These are phyloP conservation scores for Zaprionus gabonicus DNA, from an alignment of 1,140 invertebrate genomes.

Conservation along the genomic window DNA sequence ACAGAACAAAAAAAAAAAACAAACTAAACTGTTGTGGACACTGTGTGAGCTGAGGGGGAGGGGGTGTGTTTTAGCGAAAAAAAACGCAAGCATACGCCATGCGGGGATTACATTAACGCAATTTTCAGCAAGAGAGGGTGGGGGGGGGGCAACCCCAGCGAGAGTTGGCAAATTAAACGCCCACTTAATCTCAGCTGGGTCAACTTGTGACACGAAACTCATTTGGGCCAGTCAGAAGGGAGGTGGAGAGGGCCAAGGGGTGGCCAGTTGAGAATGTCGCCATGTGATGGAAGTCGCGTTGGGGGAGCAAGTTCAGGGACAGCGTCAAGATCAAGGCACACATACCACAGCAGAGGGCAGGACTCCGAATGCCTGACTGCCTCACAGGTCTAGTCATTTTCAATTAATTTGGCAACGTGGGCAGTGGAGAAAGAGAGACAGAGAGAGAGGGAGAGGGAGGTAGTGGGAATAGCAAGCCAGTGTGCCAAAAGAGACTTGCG, in stretches of 20 bases:
- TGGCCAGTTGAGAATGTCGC: not conserved
- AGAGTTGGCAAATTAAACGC: slow-evolving; percentile 79
- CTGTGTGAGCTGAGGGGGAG: not conserved
- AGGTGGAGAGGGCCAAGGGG: not conserved
- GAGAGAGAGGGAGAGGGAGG: slow-evolving; percentile 31
- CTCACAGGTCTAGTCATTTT: slow-evolving; percentile 65
- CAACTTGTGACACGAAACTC: slow-evolving; percentile 81
- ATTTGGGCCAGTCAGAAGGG: slow-evolving; percentile 41
- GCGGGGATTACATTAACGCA: slow-evolving; percentile 78
- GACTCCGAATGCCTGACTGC: not conserved
- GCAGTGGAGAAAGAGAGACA: slow-evolving; percentile 16
- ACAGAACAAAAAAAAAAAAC: slow-evolving; percentile 23
- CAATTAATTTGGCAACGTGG: slow-evolving; percentile 73
- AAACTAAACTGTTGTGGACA: slow-evolving; percentile 43
- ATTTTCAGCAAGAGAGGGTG: slow-evolving; percentile 50
- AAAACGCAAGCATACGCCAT: slow-evolving; percentile 44
- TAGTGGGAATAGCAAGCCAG: slow-evolving; percentile 9
- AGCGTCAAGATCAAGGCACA: slow-evolving; percentile 78
- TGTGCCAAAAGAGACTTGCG: slow-evolving; percentile 13
- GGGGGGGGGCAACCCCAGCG: slow-evolving; percentile 34
- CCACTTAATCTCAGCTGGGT: slow-evolving; percentile 79
- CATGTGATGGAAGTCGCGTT: slow-evolving; percentile 26
- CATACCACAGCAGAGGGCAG: slow-evolving; percentile 23
- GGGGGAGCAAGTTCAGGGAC: slow-evolving; percentile 68
- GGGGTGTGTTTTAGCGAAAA: not conserved